Evolutionary conservation across 2,113 vertebrate species (phyloP).

Genomic region (Grammomys surdaster): DNA sequence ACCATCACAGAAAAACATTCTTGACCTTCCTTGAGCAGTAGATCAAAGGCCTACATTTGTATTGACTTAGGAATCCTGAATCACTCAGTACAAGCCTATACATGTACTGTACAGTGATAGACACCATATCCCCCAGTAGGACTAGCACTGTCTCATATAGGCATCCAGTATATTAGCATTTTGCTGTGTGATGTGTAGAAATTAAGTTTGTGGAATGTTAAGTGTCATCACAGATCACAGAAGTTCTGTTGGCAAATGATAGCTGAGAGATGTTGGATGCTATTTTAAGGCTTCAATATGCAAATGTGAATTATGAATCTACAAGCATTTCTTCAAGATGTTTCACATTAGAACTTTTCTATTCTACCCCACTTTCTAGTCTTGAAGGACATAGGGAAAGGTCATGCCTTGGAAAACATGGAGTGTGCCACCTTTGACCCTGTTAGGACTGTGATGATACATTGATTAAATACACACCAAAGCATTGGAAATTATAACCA

Average conservation of each 20-base stretch:
- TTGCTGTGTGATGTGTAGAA: not conserved
- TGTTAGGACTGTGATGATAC: not conserved
- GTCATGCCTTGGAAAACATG: not conserved
- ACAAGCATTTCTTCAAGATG: not conserved
- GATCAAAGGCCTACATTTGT: not conserved
- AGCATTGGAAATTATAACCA: conserved; percentile 1
- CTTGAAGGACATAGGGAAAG: not conserved
- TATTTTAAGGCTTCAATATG: not conserved
- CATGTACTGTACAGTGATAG: not conserved
- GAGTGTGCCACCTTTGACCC: not conserved
- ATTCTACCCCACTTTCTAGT: not conserved
- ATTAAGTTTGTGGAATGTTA: not conserved
- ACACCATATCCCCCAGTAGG: not conserved
- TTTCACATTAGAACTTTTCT: not conserved
- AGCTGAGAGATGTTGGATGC: not conserved
- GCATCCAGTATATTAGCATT: not conserved
- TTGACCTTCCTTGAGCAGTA: not conserved
- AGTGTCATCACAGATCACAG: not conserved
- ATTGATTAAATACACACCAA: not conserved
- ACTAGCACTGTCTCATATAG: not conserved
- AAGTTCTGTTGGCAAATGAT: not conserved
- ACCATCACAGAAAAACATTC: not conserved
- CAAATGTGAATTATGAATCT: not conserved
- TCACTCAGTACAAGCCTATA: not conserved
- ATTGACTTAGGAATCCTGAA: not conserved